Percentiles rank a stretch among this genome's conserved stretches.
phyloP scores from a whole-genome alignment of 1,140 invertebrate genomes.

The Cyclargus thomasi region DNA sequence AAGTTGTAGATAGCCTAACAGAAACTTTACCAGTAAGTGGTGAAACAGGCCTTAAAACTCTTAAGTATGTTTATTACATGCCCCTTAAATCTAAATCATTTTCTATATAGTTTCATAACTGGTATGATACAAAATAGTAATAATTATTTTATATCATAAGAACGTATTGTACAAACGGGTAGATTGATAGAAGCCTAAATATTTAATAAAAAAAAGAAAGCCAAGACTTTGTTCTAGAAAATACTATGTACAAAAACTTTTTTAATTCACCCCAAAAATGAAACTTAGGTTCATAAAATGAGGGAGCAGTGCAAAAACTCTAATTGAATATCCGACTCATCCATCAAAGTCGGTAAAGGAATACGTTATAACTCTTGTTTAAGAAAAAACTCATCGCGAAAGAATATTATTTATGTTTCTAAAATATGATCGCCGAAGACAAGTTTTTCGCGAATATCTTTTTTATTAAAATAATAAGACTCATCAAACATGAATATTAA shows the following conservation, averaged over 20 bases:
- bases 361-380: slow-evolving; percentile 30
- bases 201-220: no score
- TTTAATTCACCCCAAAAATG: slow-evolving; percentile 2
- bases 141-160: no score
- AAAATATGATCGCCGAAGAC: slow-evolving; percentile 18
- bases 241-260: background rate
- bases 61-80: no score
- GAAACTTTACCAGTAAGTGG: no score
- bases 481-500: background rate
- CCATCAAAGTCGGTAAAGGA: slow-evolving; percentile 35
- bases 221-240: no score
- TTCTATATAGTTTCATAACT: no score
- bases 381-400: slow-evolving; percentile 30
- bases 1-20: no score
- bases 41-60: no score
- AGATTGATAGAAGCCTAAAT: no score
- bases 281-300: slow-evolving; percentile 13
- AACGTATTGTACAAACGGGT: no score
- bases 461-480: background rate
- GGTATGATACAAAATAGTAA: no score
- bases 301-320: slow-evolving; percentile 25
- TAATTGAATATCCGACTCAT: slow-evolving; percentile 36
- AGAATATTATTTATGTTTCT: slow-evolving; percentile 28
- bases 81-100: no score
- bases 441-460: slow-evolving; percentile 1